Conservation (phyloP, 2,888 invertebrate species). For the Erebia aethiops region DNA sequence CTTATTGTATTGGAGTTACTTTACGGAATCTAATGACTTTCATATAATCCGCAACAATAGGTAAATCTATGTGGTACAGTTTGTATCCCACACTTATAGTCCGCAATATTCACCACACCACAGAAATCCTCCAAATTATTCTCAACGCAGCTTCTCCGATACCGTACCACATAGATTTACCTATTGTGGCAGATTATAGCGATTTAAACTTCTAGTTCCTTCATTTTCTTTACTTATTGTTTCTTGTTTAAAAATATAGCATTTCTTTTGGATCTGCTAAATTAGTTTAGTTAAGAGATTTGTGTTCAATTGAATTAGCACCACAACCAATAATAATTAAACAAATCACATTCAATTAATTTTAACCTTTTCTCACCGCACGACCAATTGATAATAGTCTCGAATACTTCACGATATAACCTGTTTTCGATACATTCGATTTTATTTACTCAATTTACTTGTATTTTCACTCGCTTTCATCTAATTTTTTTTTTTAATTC, state of each 20-base stretch:
- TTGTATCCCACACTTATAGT: no score
- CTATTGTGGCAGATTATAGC: no score
- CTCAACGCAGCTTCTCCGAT: no score
- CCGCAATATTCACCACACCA: no score
- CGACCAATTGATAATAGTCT: constrained; percentile 29
- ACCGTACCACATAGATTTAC: no score
- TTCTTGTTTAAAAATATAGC: background rate
- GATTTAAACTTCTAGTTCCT: no score
- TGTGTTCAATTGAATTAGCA: background rate
- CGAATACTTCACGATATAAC: constrained; percentile 26
- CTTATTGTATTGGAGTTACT: background rate
- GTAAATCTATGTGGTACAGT: no score
- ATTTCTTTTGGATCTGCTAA: background rate
- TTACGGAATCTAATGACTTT: no score
- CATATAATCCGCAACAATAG: no score
- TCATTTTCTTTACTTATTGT: background rate
- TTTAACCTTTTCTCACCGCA: constrained; percentile 32
- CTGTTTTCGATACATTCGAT: constrained; percentile 14
- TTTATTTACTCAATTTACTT: constrained; percentile 7
- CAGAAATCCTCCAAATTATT: no score
- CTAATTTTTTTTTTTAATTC: background rate
- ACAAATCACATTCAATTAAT: constrained; percentile 17
- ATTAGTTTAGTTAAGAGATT: background rate
- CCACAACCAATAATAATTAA: background rate
- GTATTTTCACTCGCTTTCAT: background rate